Conservation (phyloP, 64 coral and sea anemone species). For the Pachyseris speciosa region DNA sequence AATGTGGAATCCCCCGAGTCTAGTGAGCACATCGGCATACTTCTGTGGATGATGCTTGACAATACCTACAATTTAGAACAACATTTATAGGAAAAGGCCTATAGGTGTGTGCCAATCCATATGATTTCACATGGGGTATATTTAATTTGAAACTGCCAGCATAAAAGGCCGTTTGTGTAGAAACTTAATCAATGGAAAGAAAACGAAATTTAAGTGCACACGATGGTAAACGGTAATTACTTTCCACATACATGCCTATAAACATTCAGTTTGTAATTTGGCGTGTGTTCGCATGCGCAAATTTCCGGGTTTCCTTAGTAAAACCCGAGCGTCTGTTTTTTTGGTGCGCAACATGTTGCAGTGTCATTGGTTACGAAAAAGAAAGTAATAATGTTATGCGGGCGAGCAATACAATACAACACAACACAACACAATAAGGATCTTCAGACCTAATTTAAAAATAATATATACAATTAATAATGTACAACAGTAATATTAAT, state of each 20-base stretch:
- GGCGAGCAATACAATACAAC: neutral
- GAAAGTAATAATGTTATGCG: neutral
- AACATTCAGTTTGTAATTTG: neutral
- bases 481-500: neutral
- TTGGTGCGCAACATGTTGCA: neutral
- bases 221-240: neutral
- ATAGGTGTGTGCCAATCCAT: neutral
- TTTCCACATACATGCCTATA: neutral
- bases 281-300: neutral
- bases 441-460: neutral
- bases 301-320: neutral
- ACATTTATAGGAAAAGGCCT: constrained; percentile 2
- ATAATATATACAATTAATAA: neutral
- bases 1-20: constrained; percentile 43
- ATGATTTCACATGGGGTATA: constrained; percentile 10
- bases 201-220: neutral
- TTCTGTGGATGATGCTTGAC: constrained; percentile 9
- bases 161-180: neutral
- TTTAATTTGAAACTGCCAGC: neutral
- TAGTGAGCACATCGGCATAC: constrained; percentile 13
- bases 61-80: neutral
- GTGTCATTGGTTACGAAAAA: neutral
- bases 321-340: neutral
- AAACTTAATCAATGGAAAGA: neutral
- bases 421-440: neutral